Evolutionary conservation across 2,797 vertebrate genomes (phyloP).

Genomic region (Morelia viridis): DNA sequence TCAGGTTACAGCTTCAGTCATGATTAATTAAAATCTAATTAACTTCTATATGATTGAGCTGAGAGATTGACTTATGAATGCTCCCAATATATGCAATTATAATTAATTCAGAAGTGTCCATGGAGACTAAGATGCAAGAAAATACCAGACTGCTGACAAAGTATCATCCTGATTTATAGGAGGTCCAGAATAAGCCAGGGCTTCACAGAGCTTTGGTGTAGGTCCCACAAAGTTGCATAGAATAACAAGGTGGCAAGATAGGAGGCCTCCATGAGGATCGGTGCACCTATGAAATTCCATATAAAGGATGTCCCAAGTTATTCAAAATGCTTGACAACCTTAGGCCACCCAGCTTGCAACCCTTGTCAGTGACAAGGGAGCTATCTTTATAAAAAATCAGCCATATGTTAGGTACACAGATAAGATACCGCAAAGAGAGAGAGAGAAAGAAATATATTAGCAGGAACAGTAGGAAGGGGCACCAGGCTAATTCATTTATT

Average conservation of each 20-base stretch:
- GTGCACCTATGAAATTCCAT: not conserved
- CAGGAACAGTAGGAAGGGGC: conserved; percentile 10
- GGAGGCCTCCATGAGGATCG: not conserved
- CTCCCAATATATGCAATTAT: not conserved
- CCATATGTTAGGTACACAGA: not conserved
- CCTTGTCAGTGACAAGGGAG: conserved; percentile 5
- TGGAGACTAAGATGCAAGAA: not conserved
- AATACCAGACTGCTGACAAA: not conserved
- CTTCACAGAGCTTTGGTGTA: not conserved
- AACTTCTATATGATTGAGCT: not conserved
- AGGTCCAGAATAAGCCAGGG: not conserved
- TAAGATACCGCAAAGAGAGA: not conserved
- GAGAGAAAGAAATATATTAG: not conserved
- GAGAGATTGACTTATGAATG: not conserved
- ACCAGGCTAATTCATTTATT: conserved; percentile 32
- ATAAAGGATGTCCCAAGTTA: not conserved
- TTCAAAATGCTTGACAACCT: not conserved
- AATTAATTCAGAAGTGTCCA: not conserved
- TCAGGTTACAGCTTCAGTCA: not conserved
- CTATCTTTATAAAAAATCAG: conserved; percentile 10
- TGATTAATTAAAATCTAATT: not conserved
- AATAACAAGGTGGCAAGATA: not conserved
- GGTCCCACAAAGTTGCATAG: not conserved
- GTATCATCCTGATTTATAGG: conserved; percentile 5
- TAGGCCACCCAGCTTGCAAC: not conserved